Conservation (phyloP, 2,797 vertebrate species). For the Petrocephalus schoutedeni region DNA sequence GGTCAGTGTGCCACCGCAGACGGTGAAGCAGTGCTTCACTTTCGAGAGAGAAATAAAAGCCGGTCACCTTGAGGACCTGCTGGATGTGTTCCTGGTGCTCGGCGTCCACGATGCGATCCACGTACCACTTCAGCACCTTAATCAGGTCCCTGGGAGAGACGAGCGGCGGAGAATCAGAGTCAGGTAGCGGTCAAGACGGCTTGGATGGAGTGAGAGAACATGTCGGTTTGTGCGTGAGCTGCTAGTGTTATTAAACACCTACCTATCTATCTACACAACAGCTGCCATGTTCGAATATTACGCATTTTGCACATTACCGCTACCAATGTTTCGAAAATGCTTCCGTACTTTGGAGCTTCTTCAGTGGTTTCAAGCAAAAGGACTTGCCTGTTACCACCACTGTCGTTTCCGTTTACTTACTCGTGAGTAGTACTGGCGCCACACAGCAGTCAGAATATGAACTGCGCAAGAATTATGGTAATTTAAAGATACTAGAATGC, state of each 20-base stretch:
- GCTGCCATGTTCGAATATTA: too few relatives aligned
- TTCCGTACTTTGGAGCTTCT: too few relatives aligned
- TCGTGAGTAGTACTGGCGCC: not conserved
- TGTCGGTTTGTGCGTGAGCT: not conserved
- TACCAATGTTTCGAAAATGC: too few relatives aligned
- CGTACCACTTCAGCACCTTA: constrained; percentile 97
- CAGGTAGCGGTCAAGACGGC: not conserved
- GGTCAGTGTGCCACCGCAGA: not conserved
- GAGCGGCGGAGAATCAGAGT: not conserved
- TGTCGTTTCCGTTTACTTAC: too few relatives aligned
- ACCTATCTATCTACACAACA: not conserved
- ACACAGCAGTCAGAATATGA: not conserved
- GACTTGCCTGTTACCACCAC: not conserved
- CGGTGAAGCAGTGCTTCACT: not conserved
- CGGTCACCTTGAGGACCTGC: constrained; percentile 87
- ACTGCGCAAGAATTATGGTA: not conserved
- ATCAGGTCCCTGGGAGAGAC: constrained; percentile 80
- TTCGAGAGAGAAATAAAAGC: not conserved
- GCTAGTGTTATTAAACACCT: not conserved
- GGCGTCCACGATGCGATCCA: constrained; percentile 91
- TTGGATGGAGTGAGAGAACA: not conserved
- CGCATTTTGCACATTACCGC: too few relatives aligned
- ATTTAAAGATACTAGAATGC: too few relatives aligned
- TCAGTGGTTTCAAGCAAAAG: not conserved
- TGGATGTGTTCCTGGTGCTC: constrained; percentile 95